Conservation (phyloP, 2,797 vertebrate genomes). For the Lacerta agilis region DNA sequence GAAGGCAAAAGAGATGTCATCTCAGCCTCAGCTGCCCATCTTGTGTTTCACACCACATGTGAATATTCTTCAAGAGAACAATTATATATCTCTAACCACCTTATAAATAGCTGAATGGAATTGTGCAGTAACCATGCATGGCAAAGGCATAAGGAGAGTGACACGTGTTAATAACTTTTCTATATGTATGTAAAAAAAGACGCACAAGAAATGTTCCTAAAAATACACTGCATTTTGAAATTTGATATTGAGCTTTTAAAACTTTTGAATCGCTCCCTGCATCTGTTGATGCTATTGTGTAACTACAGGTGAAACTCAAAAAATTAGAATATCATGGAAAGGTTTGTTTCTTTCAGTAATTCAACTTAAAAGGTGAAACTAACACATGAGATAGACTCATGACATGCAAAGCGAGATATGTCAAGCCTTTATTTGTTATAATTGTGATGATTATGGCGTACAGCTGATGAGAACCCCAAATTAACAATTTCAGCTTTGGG, state of each 20-base stretch:
- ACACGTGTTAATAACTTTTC: not conserved
- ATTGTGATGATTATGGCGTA: too few relatives aligned
- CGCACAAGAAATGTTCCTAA: not conserved
- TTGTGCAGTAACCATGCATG: not conserved
- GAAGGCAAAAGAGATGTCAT: not conserved
- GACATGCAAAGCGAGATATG: too few relatives aligned
- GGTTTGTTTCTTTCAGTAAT: too few relatives aligned
- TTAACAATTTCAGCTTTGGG: too few relatives aligned
- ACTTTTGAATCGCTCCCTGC: not conserved
- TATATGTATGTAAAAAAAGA: not conserved
- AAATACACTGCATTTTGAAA: not conserved
- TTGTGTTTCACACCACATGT: not conserved
- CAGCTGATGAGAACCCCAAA: too few relatives aligned
- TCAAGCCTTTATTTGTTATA: too few relatives aligned
- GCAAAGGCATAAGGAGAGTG: not conserved
- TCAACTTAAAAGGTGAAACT: too few relatives aligned
- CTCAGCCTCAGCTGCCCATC: not conserved
- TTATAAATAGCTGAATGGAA: not conserved
- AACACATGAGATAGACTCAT: too few relatives aligned
- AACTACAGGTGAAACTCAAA: too few relatives aligned
- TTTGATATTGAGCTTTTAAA: not conserved
- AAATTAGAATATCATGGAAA: too few relatives aligned
- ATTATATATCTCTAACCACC: not conserved
- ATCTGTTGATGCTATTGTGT: too few relatives aligned
- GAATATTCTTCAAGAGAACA: not conserved